Conservation (phyloP, 1,140 invertebrate genomes). For the Caenorhabditis brenneri region DNA sequence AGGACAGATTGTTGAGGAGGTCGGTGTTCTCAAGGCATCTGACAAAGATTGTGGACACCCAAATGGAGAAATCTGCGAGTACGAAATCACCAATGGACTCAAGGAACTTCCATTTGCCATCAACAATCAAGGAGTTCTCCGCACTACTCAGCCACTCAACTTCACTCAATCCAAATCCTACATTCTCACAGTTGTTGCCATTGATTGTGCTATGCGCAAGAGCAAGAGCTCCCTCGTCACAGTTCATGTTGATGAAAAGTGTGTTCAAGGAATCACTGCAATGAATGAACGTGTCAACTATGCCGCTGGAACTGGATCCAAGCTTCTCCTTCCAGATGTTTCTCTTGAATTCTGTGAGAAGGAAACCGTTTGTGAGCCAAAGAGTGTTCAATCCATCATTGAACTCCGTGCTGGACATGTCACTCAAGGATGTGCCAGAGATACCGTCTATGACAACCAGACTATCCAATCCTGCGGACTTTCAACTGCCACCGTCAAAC, state of each 20-base stretch:
- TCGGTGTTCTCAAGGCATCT: slow-evolving; percentile 62
- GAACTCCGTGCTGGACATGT: slow-evolving; percentile 50
- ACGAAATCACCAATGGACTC: slow-evolving; percentile 70
- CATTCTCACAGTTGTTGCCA: slow-evolving; percentile 68
- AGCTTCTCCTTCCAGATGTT: slow-evolving; percentile 47
- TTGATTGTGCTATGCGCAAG: slow-evolving; percentile 70
- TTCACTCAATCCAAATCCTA: slow-evolving; percentile 64
- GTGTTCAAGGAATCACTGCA: slow-evolving; percentile 58
- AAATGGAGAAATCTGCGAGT: slow-evolving; percentile 69
- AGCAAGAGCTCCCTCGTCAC: slow-evolving; percentile 68
- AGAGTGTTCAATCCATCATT: slow-evolving; percentile 55
- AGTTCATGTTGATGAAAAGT: slow-evolving; percentile 64
- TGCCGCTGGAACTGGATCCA: slow-evolving; percentile 37
- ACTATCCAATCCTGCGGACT: slow-evolving; percentile 63
- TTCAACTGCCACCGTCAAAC: slow-evolving; percentile 59
- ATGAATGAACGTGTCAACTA: slow-evolving; percentile 50
- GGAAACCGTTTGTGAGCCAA: slow-evolving; percentile 58
- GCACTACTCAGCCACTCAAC: slow-evolving; percentile 64
- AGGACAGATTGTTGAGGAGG: slow-evolving; percentile 60
- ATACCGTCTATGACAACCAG: slow-evolving; percentile 47
- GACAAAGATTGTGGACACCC: slow-evolving; percentile 69
- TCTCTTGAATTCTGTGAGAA: slow-evolving; percentile 54
- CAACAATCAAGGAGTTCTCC: slow-evolving; percentile 66
- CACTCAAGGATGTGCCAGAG: slow-evolving; percentile 49
- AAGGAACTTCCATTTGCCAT: slow-evolving; percentile 67